Percentiles rank a stretch among this genome's conserved stretches.
Conservation (phyloP, 2,113 vertebrate genomes). For the Eulemur macaco region DNA sequence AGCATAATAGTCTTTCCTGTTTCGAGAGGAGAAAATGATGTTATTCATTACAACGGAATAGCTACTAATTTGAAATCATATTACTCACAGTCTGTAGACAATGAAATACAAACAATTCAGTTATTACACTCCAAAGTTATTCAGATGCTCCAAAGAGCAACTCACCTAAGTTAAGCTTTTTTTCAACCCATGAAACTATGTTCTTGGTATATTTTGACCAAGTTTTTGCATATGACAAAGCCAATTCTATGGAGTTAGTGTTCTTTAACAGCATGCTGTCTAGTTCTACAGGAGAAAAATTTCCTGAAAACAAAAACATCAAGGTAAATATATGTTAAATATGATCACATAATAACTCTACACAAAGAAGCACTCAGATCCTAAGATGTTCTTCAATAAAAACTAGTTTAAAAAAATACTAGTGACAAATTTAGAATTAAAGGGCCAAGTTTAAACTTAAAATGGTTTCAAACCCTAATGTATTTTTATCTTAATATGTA, state of each 20-base stretch:
- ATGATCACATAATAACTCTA: conserved; percentile 74
- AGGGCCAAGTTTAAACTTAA: conserved; percentile 75
- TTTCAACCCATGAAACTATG: conserved; percentile 96
- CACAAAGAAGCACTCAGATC: conserved; percentile 82
- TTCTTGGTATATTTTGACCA: conserved; percentile 99
- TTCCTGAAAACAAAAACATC: conserved; percentile 85
- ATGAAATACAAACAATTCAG: conserved; percentile 80
- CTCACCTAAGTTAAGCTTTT: conserved; percentile 95
- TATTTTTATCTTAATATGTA: neutral
- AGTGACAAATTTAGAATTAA: conserved; percentile 83
- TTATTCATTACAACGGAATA: conserved; percentile 69
- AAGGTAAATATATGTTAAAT: conserved; percentile 71
- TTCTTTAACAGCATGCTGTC: conserved; percentile 91
- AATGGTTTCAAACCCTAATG: conserved; percentile 62
- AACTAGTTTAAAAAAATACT: conserved; percentile 82
- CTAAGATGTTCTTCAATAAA: conserved; percentile 83
- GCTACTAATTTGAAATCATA: conserved; percentile 81
- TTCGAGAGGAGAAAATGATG: conserved; percentile 76
- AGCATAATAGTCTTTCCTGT: conserved; percentile 21
- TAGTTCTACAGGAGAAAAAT: conserved; percentile 89
- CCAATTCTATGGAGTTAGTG: conserved; percentile 92
- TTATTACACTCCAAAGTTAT: conserved; percentile 81
- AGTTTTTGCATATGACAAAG: conserved; percentile 95
- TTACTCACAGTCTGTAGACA: conserved; percentile 82
- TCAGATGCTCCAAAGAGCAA: conserved; percentile 81